Conservation (phyloP, 2,888 invertebrate species). For the Lepidonotus clava region DNA sequence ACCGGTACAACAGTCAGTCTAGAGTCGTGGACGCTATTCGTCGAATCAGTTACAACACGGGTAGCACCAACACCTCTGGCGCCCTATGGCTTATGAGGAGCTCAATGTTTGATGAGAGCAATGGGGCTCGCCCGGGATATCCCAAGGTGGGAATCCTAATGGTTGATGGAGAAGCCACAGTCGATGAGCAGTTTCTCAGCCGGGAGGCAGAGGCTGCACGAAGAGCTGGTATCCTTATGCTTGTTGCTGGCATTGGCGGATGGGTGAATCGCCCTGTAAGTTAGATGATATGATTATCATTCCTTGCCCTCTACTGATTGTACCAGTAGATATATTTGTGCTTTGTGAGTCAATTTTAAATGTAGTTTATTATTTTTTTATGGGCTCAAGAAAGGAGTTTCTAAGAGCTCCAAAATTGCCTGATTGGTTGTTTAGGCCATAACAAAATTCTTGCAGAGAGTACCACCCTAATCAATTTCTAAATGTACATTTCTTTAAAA, state of each 20-base stretch:
- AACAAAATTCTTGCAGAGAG: too few species aligned
- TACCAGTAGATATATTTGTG: too few species aligned
- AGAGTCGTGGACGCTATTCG: constrained; percentile 68
- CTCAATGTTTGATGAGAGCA: constrained; percentile 69
- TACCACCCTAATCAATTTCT: too few species aligned
- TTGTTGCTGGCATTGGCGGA: constrained; percentile 63
- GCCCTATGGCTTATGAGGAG: constrained; percentile 68
- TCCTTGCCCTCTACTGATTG: too few species aligned
- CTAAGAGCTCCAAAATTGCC: too few species aligned
- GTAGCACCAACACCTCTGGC: constrained; percentile 71
- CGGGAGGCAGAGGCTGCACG: neutral
- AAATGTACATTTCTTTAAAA: too few species aligned
- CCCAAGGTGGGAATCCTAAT: constrained; percentile 69
- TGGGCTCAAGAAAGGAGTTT: too few species aligned
- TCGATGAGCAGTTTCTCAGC: neutral
- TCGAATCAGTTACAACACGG: constrained; percentile 60
- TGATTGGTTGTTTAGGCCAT: too few species aligned
- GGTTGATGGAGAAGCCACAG: constrained; percentile 71
- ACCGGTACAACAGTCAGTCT: constrained; percentile 65
- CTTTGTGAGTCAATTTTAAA: too few species aligned
- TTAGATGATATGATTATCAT: too few species aligned
- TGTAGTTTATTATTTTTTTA: too few species aligned
- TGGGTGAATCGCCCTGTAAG: constrained; percentile 43
- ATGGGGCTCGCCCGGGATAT: constrained; percentile 70
- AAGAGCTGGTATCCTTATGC: constrained; percentile 55